Conservation (phyloP, 2,113 vertebrate species). For the Alethe castanea region DNA sequence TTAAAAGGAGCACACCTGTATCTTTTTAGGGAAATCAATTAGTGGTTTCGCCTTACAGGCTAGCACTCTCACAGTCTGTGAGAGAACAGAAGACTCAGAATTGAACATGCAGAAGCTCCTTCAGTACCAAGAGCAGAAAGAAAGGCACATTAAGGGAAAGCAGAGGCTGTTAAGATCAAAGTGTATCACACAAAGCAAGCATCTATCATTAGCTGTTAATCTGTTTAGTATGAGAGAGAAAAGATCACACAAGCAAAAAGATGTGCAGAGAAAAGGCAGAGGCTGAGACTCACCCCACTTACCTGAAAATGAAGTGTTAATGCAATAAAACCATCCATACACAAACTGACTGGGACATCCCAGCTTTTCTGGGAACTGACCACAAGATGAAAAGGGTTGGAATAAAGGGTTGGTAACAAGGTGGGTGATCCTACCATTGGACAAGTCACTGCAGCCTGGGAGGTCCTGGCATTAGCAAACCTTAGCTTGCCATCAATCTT, state of each 20-base stretch:
- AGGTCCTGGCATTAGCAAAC: neutral
- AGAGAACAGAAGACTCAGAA: neutral
- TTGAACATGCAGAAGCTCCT: neutral
- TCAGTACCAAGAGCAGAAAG: neutral
- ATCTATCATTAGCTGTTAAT: neutral
- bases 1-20: neutral
- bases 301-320: neutral
- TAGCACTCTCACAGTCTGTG: rapidly evolving
- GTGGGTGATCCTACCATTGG: neutral
- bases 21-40: neutral
- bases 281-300: neutral
- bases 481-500: neutral
- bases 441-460: neutral
- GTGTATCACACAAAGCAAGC: neutral
- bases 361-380: neutral
- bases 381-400: neutral
- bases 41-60: neutral
- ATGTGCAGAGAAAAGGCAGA: neutral
- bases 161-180: neutral
- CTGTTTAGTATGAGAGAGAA: neutral
- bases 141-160: neutral
- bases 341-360: neutral
- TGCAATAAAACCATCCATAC: neutral
- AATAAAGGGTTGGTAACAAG: neutral
- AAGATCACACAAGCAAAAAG: neutral